These are phyloP conservation scores for Elymnias hypermnestra DNA, from an alignment of 1,140 invertebrate genomes.

Conservation along the genomic window DNA sequence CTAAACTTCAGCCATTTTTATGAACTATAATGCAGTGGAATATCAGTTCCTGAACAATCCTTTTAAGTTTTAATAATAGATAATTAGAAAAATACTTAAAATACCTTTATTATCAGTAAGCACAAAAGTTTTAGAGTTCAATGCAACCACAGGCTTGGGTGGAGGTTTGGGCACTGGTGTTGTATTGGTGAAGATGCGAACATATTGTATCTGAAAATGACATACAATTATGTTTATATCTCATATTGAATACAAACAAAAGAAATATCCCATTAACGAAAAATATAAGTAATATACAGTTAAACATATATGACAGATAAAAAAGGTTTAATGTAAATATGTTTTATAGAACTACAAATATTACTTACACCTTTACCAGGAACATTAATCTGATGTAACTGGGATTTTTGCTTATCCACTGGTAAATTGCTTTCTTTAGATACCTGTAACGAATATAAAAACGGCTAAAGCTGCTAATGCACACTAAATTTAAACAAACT, in stretches of 20 bases:
- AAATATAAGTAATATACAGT: too few species aligned
- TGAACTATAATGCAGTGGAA: too few species aligned
- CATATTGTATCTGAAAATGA: slow-evolving; percentile 80
- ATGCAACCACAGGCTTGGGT: slow-evolving; percentile 15
- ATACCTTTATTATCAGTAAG: slow-evolving; percentile 39
- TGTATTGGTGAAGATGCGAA: slow-evolving; percentile 79
- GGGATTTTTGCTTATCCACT: slow-evolving; percentile 62
- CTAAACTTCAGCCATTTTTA: too few species aligned
- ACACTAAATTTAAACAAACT: too few species aligned
- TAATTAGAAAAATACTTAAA: not conserved
- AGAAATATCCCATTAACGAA: too few species aligned
- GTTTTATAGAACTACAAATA: not conserved
- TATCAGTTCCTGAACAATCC: too few species aligned
- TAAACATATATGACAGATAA: too few species aligned
- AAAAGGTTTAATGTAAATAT: not conserved
- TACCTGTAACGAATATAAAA: slow-evolving; percentile 30
- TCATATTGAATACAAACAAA: too few species aligned
- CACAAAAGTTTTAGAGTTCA: slow-evolving; percentile 27
- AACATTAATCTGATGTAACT: slow-evolving; percentile 83
- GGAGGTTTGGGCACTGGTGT: slow-evolving; percentile 18
- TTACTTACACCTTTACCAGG: slow-evolving; percentile 80
- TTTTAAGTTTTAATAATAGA: too few species aligned
- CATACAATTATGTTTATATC: too few species aligned
- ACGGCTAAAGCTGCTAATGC: too few species aligned
- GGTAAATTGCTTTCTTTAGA: slow-evolving; percentile 76